Evolutionary conservation across 2,888 invertebrate species (phyloP), one percentile per base, ranked within the genome.

Genomic region (Tenodera sinensis): DNA sequence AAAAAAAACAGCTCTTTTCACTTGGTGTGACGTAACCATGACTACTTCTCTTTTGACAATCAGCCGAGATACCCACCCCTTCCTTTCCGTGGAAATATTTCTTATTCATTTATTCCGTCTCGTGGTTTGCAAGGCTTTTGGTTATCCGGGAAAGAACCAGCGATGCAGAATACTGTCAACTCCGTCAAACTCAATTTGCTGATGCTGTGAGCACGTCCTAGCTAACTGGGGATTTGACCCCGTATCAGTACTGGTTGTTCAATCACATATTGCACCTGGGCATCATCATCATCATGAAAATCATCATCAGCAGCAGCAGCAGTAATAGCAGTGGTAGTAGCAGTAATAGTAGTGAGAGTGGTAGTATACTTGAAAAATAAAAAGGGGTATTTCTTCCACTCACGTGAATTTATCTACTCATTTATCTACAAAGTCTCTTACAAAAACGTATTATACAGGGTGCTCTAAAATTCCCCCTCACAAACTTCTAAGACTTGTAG

Each of bases 71-170:
- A 25, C 54, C 20, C 25, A 15, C 54, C 54, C 54, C 20, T 71
- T 20, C 20, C 54, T 6, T 71, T 71, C 8, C 20, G 15, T 15
- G 54, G 86, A 81, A 86, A 86, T 81, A 86, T 81, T 86, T 86
- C 86, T 86, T 81, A 86, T 86, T 86, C 86, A 86, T 86, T 86
- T 86, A 86, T 86, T 28, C 86, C 54, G 86, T 28, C 81, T 15
- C 28, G 84, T 47, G 54, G 54, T 85, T 30, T 54, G 28, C 34
- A n/a, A 54, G 85, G 25, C 54, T 71, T 71, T 71, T 71, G 54
- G 54, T 71, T 71, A 34, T 25, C 54, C 8, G 27, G 9, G n/a
- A 28, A 28, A 54, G 34, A 85, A 34, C 42, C 30, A 54, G 15
- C 47, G 20, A 86, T 47, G 86, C 28, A 86, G 86, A 86, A 81